These are phyloP conservation scores for Sibirionetta formosa DNA, from an alignment of 2,797 vertebrate species.

Conservation along the genomic window DNA sequence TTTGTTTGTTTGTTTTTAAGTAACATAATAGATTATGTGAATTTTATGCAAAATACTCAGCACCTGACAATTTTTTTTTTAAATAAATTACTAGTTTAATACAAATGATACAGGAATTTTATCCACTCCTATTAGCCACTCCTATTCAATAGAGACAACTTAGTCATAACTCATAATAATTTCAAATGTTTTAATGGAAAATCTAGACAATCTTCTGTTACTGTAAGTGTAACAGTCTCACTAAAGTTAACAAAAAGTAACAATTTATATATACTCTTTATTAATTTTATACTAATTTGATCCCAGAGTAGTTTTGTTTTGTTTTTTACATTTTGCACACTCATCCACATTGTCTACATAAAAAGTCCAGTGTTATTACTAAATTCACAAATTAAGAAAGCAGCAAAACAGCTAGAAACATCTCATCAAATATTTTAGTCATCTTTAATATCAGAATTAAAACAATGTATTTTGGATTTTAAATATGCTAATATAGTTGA, in stretches of 20 bases:
- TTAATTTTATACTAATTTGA: neutral
- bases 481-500: neutral
- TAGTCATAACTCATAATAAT: neutral
- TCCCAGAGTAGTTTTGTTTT: neutral
- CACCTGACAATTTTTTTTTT: neutral
- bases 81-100: neutral
- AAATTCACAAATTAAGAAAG: neutral
- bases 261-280: neutral
- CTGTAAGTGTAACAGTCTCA: neutral
- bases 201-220: neutral
- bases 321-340: neutral
- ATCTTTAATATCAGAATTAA: neutral
- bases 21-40: neutral
- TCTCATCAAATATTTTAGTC: constrained; percentile 4
- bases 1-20: neutral
- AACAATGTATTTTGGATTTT: neutral
- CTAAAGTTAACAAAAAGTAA: neutral
- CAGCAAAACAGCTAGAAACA: neutral
- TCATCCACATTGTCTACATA: neutral
- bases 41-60: constrained; percentile 24
- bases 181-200: neutral
- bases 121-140: neutral
- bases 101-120: neutral
- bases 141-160: neutral
- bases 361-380: neutral